A percentile compares a stretch with the other conserved stretches of the same genome.
Conservation (phyloP, 2,888 invertebrate species). For the Rutpela maculata region DNA sequence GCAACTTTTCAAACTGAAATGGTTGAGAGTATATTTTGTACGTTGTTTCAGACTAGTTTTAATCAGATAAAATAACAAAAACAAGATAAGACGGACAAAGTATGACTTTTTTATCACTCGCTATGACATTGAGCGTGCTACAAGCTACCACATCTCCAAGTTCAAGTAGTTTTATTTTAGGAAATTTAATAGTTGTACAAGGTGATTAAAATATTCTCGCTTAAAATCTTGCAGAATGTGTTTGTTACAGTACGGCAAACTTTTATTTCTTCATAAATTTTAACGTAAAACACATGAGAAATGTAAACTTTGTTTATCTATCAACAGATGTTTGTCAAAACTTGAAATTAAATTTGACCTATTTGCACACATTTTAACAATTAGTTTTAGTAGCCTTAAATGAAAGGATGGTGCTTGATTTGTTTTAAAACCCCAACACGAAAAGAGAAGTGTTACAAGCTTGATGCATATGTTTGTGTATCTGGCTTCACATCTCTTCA, state of each 20-base stretch:
- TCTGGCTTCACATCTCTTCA: too few relatives aligned
- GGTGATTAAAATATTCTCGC: background rate
- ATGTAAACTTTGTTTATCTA: too few relatives aligned
- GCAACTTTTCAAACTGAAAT: background rate
- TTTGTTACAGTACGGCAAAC: background rate
- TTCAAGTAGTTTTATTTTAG: slow-evolving; percentile 4
- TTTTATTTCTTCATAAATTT: background rate
- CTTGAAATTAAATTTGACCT: too few relatives aligned
- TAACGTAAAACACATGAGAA: background rate
- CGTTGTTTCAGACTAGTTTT: slow-evolving; percentile 6
- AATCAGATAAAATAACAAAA: background rate
- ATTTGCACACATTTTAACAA: too few relatives aligned
- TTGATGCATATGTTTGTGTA: too few relatives aligned
- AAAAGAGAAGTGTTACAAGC: too few relatives aligned
- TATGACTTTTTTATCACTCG: slow-evolving; percentile 3
- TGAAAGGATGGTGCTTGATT: too few relatives aligned
- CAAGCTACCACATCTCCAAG: background rate
- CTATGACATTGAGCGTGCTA: slow-evolving; percentile 1
- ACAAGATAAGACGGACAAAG: background rate
- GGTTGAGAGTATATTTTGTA: background rate
- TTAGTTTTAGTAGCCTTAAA: too few relatives aligned
- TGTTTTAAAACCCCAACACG: too few relatives aligned
- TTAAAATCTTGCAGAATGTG: background rate
- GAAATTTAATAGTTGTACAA: background rate
- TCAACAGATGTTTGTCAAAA: too few relatives aligned